These are phyloP conservation scores for human (Homo sapiens) DNA, from an alignment of 2,113 vertebrate genomes.

Conservation along the genomic window GRCh38 chr1:101964001-101964500, in stretches of 20 bases:
- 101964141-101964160: neutral
- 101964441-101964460: neutral
- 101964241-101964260: too few relatives aligned
- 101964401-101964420: neutral
- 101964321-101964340: neutral
- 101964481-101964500: neutral
- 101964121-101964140: neutral
- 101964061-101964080: neutral
- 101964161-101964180: neutral
- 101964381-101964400: neutral
- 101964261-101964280: neutral
- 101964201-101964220: neutral
- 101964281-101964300: neutral
- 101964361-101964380: neutral
- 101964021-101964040: neutral
- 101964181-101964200: neutral
- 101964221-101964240: neutral
- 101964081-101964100: neutral
- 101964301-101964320: neutral
- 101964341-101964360: neutral
- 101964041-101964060: neutral
- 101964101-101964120: neutral
- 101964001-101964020: neutral
- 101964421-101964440: neutral
- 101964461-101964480: neutral